Conservation (phyloP, 2,797 vertebrate species). For the Austrolebias charrua region DNA sequence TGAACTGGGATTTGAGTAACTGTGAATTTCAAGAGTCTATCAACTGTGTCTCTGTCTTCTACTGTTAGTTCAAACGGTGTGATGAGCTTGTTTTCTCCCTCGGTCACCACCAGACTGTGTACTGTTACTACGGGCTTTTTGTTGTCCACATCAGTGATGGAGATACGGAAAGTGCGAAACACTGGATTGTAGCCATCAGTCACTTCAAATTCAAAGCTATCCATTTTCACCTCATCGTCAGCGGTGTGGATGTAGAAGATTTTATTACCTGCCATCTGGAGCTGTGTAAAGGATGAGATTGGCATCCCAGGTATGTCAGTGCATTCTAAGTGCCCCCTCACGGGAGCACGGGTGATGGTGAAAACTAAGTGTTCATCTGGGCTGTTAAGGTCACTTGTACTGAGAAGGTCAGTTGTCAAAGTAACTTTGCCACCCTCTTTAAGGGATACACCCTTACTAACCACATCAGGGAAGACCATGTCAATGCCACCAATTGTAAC, state of each 20-base stretch:
- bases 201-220: slow-evolving; percentile 97
- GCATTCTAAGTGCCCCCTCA: slow-evolving; percentile 92
- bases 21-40: slow-evolving; percentile 86
- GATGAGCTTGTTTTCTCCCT: slow-evolving; percentile 90
- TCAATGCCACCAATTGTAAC: slow-evolving; percentile 91
- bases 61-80: slow-evolving; percentile 94
- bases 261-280: slow-evolving; percentile 94
- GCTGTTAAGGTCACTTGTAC: slow-evolving; percentile 95
- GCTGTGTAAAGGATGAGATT: slow-evolving; percentile 91
- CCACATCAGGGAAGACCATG: slow-evolving; percentile 91
- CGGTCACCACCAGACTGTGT: slow-evolving; percentile 84
- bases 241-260: slow-evolving; percentile 94
- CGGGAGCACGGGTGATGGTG: slow-evolving; percentile 90
- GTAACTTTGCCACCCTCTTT: slow-evolving; percentile 94
- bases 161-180: slow-evolving; percentile 94
- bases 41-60: slow-evolving; percentile 92
- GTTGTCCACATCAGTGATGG: slow-evolving; percentile 94
- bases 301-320: slow-evolving; percentile 87
- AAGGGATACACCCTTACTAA: slow-evolving; percentile 94
- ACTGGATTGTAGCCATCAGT: slow-evolving; percentile 95
- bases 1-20: slow-evolving; percentile 90
- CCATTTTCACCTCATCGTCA: slow-evolving; percentile 95
- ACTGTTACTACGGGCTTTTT: slow-evolving; percentile 93
- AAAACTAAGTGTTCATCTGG: slow-evolving; percentile 94
- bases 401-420: slow-evolving; percentile 93